Evolutionary conservation across 1,140 invertebrate species (phyloP).

Genomic region (Pygmarrhopalites habei): DNA sequence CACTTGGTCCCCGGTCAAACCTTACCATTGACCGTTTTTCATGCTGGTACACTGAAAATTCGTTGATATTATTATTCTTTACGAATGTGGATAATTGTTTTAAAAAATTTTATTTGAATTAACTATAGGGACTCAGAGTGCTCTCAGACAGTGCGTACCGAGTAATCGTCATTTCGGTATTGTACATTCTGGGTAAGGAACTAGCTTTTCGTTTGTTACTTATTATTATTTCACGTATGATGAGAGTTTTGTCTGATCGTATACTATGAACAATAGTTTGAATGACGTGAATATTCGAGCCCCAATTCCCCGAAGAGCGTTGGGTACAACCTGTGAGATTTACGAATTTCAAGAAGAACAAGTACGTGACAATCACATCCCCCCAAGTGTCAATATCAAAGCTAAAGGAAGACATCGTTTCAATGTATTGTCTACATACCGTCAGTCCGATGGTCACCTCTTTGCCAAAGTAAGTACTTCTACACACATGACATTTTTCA

Average conservation of each 20-base stretch:
- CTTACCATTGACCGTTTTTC: constrained; percentile 59
- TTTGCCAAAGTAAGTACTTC: no score
- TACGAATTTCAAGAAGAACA: constrained; percentile 54
- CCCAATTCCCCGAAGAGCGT: constrained; percentile 14
- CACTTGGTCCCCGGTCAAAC: constrained; percentile 65
- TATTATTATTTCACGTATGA: no score
- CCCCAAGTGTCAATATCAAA: constrained; percentile 44
- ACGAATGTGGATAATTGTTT: no score
- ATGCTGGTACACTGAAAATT: no score
- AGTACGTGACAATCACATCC: not conserved
- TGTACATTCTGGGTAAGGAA: constrained; percentile 44
- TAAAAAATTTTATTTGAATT: no score
- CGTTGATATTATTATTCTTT: no score
- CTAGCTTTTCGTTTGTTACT: no score
- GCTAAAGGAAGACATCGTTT: constrained; percentile 62
- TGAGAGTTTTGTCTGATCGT: no score
- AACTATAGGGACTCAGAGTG: constrained; percentile 54
- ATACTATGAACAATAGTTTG: no score
- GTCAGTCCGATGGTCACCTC: constrained; percentile 49
- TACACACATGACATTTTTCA: no score
- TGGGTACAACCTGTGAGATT: constrained; percentile 67
- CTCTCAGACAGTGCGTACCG: constrained; percentile 49
- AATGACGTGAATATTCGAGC: constrained; percentile 20
- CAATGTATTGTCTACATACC: constrained; percentile 48
- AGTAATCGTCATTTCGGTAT: constrained; percentile 57